A percentile compares a stretch with the other conserved stretches of the same genome.
Evolutionary conservation across 2,797 vertebrate genomes (phyloP).

Genomic region (Peromyscus eremicus): DNA sequence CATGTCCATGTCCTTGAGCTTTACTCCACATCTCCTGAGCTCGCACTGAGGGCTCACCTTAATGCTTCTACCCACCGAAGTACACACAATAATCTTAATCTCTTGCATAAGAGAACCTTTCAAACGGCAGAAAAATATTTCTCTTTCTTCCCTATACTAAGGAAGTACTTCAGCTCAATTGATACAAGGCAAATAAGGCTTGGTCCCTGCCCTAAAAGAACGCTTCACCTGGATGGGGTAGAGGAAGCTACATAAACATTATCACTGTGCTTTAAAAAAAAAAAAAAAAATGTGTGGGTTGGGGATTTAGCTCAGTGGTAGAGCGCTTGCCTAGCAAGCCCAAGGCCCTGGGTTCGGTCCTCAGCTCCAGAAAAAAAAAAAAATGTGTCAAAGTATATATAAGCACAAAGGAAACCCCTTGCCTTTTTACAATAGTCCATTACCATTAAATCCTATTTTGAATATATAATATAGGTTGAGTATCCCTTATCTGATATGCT

Average conservation of each 20-base stretch:
- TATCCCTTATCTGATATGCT: neutral
- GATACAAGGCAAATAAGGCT: neutral
- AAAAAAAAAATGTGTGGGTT: conserved; percentile 31
- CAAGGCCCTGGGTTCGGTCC: too few relatives aligned
- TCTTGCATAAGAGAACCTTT: conserved; percentile 26
- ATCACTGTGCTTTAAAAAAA: neutral
- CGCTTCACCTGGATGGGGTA: neutral
- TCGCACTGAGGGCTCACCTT: neutral
- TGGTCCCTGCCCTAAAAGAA: neutral
- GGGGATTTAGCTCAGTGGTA: too few relatives aligned
- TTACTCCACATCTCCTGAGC: neutral
- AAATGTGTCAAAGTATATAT: conserved; percentile 42
- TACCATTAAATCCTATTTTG: neutral
- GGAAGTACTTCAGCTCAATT: conserved; percentile 14
- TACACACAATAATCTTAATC: neutral
- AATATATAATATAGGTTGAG: neutral
- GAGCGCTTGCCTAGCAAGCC: too few relatives aligned
- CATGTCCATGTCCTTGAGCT: neutral
- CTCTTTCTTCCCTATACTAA: neutral
- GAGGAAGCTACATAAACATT: conserved; percentile 21
- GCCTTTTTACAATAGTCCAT: neutral
- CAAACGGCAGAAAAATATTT: conserved; percentile 18
- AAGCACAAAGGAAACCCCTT: neutral
- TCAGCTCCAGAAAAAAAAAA: too few relatives aligned
- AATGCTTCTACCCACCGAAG: neutral